These are phyloP conservation scores for Drosophila azteca DNA, from an alignment of 1,140 invertebrate species.

Conservation along the genomic window DNA sequence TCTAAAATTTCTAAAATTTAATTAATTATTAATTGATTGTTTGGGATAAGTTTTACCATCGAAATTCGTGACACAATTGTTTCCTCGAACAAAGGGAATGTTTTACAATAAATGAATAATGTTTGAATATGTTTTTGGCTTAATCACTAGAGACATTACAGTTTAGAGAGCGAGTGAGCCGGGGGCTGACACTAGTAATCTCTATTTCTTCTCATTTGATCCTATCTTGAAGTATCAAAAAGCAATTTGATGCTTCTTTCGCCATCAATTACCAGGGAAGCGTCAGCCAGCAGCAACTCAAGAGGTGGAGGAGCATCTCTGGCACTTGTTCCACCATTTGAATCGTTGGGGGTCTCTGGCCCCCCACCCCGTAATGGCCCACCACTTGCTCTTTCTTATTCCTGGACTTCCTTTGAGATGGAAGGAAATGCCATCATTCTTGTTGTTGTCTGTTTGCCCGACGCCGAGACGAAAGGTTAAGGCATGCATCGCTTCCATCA, in stretches of 20 bases:
- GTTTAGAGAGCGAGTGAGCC: too few species aligned
- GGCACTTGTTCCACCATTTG: constrained; percentile 51
- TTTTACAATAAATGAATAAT: too few species aligned
- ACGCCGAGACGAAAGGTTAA: constrained; percentile 34
- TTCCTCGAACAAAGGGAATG: too few species aligned
- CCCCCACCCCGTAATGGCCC: neutral
- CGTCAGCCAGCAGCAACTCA: constrained; percentile 14
- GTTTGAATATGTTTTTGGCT: too few species aligned
- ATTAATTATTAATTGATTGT: constrained; percentile 26
- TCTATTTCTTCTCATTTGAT: too few species aligned
- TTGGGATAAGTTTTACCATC: constrained; percentile 1
- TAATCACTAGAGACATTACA: too few species aligned
- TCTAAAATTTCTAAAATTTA: neutral
- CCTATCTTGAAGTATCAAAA: too few species aligned
- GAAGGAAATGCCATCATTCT: constrained; percentile 49
- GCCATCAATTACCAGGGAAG: constrained; percentile 35
- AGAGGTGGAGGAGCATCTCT: constrained; percentile 23
- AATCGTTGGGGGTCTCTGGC: constrained; percentile 21
- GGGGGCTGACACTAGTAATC: too few species aligned
- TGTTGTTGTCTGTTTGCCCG: constrained; percentile 49
- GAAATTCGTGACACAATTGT: too few species aligned
- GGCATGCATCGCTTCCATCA: constrained; percentile 59
- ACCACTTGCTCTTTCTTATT: constrained; percentile 20
- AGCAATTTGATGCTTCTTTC: constrained; percentile 35
- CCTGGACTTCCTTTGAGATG: constrained; percentile 45